These are phyloP conservation scores for Ardeotis arabs DNA, from an alignment of 2,113 vertebrate species.

Conservation along the genomic window DNA sequence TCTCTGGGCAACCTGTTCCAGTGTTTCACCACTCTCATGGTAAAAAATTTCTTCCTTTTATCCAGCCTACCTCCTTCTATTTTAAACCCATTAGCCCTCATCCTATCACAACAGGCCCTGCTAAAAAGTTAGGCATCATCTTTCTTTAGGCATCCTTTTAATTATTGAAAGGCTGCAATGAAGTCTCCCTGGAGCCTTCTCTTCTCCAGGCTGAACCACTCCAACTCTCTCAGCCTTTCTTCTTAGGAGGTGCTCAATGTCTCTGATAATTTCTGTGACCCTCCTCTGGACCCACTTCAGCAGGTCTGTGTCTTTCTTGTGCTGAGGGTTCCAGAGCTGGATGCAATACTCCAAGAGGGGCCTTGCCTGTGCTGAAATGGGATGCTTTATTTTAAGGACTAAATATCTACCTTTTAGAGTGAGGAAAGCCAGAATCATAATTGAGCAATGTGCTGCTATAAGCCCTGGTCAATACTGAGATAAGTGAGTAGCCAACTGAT, in stretches of 20 bases:
- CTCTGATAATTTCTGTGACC: neutral
- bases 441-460: neutral
- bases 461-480: neutral
- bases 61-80: neutral
- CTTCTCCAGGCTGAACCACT: neutral
- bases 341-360: neutral
- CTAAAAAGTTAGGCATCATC: neutral
- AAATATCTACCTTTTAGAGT: neutral
- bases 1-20: neutral
- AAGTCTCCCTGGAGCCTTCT: neutral
- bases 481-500: neutral
- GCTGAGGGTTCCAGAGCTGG: neutral
- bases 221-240: neutral
- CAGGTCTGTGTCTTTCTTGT: neutral
- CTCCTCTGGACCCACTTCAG: neutral
- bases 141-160: too few species aligned
- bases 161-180: too few species aligned
- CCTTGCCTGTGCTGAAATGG: neutral
- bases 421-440: neutral
- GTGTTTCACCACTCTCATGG: neutral
- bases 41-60: neutral
- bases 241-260: neutral
- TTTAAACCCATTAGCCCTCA: neutral
- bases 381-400: neutral
- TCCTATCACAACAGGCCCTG: neutral